phyloP scores from a whole-genome alignment of 2,888 invertebrate species.

The Linnaemya vulpina region DNA sequence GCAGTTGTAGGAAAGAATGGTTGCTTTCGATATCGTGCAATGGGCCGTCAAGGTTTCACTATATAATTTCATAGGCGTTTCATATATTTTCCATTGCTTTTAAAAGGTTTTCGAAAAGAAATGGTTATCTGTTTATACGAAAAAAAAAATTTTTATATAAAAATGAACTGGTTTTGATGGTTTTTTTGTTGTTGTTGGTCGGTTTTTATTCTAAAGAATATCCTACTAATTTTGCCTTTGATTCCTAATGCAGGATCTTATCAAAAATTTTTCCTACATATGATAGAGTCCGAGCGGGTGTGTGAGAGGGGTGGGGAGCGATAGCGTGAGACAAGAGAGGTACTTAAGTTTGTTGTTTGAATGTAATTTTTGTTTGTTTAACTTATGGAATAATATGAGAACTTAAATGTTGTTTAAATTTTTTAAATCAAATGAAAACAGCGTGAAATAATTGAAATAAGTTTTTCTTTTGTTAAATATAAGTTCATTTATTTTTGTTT shows the following conservation, averaged over 20 bases:
- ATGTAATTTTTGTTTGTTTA: constrained; percentile 21
- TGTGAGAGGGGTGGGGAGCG: too few species aligned
- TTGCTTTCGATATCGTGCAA: too few species aligned
- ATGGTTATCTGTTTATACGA: background rate
- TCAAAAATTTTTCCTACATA: constrained; percentile 18
- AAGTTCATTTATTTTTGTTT: constrained; percentile 69
- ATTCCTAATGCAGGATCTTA: constrained; percentile 1
- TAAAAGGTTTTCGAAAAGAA: background rate
- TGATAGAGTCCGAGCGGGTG: constrained; percentile 11
- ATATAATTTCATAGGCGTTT: too few species aligned
- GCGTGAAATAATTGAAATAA: constrained; percentile 41
- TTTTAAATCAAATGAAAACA: constrained; percentile 36
- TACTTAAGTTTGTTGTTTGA: constrained; percentile 57
- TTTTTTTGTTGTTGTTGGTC: constrained; percentile 37
- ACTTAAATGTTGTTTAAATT: constrained; percentile 39
- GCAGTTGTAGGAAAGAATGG: too few species aligned
- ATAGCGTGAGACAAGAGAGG: constrained; percentile 43
- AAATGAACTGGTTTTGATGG: background rate
- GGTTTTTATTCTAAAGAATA: background rate
- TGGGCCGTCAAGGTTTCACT: too few species aligned
- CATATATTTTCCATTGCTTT: background rate
- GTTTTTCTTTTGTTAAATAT: constrained; percentile 65
- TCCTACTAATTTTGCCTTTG: background rate
- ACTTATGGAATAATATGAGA: constrained; percentile 52
- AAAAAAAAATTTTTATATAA: background rate